Evolutionary conservation across 2,113 vertebrate species (phyloP).

Genomic region (Hippocampus guttulatus): DNA sequence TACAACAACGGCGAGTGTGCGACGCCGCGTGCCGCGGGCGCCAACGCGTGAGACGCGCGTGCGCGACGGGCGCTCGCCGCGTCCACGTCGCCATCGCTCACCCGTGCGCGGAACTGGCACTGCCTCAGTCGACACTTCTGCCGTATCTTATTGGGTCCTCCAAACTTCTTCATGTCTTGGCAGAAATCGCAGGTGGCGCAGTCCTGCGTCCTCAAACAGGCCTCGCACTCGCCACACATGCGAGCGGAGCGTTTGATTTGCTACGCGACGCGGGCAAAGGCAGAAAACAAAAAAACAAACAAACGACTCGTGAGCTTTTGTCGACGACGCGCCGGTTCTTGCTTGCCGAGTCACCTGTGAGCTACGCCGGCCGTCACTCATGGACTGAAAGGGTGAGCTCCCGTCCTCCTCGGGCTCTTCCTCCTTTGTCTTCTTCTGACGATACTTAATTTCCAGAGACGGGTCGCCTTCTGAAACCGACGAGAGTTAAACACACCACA

Average conservation of each 20-base stretch:
- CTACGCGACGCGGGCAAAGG: background rate
- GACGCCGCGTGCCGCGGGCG: no score
- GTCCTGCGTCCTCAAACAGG: constrained; percentile 86
- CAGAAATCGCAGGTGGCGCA: constrained; percentile 94
- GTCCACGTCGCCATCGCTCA: constrained; percentile 36
- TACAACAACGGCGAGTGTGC: no score
- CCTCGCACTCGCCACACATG: constrained; percentile 95
- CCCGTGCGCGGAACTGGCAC: constrained; percentile 89
- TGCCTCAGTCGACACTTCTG: constrained; percentile 93
- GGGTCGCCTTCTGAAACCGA: constrained; percentile 73
- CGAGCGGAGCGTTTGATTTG: constrained; percentile 88
- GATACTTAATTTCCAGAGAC: constrained; percentile 81
- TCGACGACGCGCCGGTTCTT: background rate
- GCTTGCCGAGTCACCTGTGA: constrained; percentile 62
- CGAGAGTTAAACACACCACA: background rate
- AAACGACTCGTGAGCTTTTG: no score
- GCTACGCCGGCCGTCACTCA: constrained; percentile 67
- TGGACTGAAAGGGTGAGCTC: constrained; percentile 61
- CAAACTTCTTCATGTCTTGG: constrained; percentile 97
- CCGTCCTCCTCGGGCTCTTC: constrained; percentile 63
- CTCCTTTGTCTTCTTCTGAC: constrained; percentile 79
- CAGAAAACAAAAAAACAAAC: background rate
- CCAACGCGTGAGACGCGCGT: no score
- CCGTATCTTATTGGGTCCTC: constrained; percentile 93
- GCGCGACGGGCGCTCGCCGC: background rate